These are phyloP conservation scores for Ennomos quercinarius DNA, from an alignment of 2,888 invertebrate genomes.

Conservation along the genomic window DNA sequence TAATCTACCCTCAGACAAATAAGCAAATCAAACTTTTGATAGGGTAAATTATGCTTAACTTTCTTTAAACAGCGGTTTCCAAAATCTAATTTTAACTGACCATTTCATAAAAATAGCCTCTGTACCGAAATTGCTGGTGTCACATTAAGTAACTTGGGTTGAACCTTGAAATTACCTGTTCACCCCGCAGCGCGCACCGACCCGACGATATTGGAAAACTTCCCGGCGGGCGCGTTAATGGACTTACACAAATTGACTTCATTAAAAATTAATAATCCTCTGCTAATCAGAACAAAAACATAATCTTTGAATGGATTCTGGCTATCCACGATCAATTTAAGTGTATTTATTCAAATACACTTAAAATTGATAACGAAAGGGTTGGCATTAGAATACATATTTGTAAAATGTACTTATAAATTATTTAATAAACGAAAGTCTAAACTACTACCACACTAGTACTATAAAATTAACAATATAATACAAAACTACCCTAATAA, in stretches of 20 bases:
- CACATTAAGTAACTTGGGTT: slow-evolving; percentile 5
- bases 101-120: no score
- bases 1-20: no score
- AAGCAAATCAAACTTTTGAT: no score
- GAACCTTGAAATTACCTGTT: slow-evolving; percentile 32
- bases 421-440: no score
- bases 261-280: slow-evolving; percentile 68
- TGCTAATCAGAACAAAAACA: slow-evolving; percentile 12
- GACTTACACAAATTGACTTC: slow-evolving; percentile 71
- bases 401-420: no score
- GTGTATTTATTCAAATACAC: background rate
- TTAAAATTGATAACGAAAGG: background rate
- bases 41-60: no score
- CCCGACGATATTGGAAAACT: slow-evolving; percentile 70
- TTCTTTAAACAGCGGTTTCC: no score
- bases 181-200: slow-evolving; percentile 32
- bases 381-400: no score
- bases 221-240: slow-evolving; percentile 63
- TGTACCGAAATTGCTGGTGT: background rate
- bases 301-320: slow-evolving; percentile 13
- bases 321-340: slow-evolving; percentile 1
- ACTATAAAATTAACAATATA: no score
- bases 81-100: no score
- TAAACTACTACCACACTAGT: no score
- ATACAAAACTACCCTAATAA: no score